These are phyloP conservation scores for Ara ararauna DNA, from an alignment of 2,797 vertebrate genomes.

Conservation along the genomic window DNA sequence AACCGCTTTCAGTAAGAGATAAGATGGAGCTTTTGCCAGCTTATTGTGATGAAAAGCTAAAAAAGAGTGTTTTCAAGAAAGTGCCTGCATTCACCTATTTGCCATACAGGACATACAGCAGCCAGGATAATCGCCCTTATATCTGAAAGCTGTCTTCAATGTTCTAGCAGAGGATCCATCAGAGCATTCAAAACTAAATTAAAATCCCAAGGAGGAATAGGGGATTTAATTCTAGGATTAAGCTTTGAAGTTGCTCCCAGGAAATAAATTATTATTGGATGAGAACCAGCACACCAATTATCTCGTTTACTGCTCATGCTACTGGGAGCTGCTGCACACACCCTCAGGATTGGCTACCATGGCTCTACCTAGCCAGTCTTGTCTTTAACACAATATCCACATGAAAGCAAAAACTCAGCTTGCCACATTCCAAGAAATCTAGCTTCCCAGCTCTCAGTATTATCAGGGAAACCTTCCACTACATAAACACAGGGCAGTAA, in stretches of 20 bases:
- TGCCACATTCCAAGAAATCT: neutral
- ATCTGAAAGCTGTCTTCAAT: constrained; percentile 37
- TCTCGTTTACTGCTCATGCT: constrained; percentile 66
- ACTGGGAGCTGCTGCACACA: constrained; percentile 39
- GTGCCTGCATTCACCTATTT: constrained; percentile 33
- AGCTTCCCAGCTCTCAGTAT: neutral
- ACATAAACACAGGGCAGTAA: neutral
- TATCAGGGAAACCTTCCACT: neutral
- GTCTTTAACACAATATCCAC: constrained; percentile 5
- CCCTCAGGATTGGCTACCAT: neutral
- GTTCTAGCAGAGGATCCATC: constrained; percentile 56
- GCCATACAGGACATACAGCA: neutral
- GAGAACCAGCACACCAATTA: constrained; percentile 71
- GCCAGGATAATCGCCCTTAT: constrained; percentile 21
- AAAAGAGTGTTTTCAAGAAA: constrained; percentile 6
- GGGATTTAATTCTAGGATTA: constrained; percentile 73
- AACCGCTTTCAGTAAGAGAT: constrained; percentile 39
- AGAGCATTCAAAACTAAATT: constrained; percentile 72
- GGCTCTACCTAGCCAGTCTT: constrained; percentile 37
- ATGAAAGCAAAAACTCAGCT: constrained; percentile 9
- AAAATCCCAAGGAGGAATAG: constrained; percentile 64
- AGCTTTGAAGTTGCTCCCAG: constrained; percentile 66
- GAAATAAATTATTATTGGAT: constrained; percentile 75
- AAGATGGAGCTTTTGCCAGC: constrained; percentile 48
- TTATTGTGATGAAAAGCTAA: constrained; percentile 25